Conservation (phyloP, 2,888 invertebrate species). For the Ferrisia virgata region DNA sequence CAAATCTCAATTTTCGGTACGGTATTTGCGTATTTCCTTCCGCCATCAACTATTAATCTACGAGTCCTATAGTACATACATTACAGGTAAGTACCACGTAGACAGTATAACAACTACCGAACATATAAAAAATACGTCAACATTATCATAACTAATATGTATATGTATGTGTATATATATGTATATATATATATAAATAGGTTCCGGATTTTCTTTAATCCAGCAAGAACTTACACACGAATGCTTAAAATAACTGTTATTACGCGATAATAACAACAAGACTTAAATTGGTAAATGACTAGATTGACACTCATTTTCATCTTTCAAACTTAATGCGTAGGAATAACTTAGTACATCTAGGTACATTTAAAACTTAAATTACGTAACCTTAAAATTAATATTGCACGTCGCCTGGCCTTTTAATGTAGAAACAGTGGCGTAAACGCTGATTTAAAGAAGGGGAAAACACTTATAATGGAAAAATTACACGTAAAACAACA, state of each 20-base stretch:
- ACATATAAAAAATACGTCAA: neutral
- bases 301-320: constrained; percentile 16
- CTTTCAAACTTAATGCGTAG: neutral
- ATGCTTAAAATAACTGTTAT: neutral
- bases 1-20: neutral
- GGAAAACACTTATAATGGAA: neutral
- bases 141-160: neutral
- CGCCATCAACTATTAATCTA: neutral
- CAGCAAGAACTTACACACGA: neutral
- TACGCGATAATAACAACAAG: neutral
- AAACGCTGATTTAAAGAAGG: neutral
- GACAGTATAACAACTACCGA: neutral
- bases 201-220: neutral
- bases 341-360: neutral
- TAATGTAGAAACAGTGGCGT: neutral
- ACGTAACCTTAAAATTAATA: constrained; percentile 12
- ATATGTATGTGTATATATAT: too few species aligned
- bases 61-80: too few species aligned
- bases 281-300: constrained; percentile 12
- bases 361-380: neutral
- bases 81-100: neutral
- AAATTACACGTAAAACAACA: neutral
- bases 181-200: too few species aligned
- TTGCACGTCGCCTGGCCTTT: constrained; percentile 39
- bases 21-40: neutral